Evolutionary conservation across 2,113 vertebrate species (phyloP), one percentile per base, ranked within the genome.

Genomic region (Parus major): DNA sequence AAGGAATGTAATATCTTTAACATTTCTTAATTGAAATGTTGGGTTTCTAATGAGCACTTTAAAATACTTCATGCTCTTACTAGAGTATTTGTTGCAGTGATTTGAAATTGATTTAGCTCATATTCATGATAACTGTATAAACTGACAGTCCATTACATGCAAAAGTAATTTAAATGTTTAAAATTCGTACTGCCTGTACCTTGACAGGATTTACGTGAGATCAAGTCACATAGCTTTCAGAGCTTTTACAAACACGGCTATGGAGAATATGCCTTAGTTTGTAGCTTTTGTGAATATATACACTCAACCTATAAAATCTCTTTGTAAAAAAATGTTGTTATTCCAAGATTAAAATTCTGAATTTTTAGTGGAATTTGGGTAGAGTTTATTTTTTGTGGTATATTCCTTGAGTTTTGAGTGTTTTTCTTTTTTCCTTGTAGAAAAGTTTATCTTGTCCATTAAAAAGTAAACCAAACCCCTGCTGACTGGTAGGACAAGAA

Each of bases 1-100:
- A 81, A 85, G 70, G 96, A 97, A 96, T 85, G 88, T 95, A 90
- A 22, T 92, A 50, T 56, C 64, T 91, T 96, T 87, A 92, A 81
- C 69, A 70, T 96, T 73, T 92, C 92, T 77, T 72, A 90, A 95
- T 55, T 69, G 64, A 86, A 95, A 90, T 72, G 89, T 89, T 94
- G 1, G 22, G 27, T 96, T 86, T 89, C 68, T 93, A 92, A 84
- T 69, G 65, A 92, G 95, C 94, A 95, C 92, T 90, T 96, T 90
- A 89, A 94, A 94, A 71, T 88, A 84, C 60, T 95, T 92, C 60
- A 77, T 64, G 57, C 64, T 90, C 25, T 49, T 94, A 50, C 35
- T 69, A 25, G 20, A 47, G 20, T 73, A 29, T 81, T 64, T 79
- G 20, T 71, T 91, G 46, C 35, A 66, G n/a, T 73, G 73, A 82